Conservation (phyloP, 1,140 invertebrate species). For the Sipha flava region DNA sequence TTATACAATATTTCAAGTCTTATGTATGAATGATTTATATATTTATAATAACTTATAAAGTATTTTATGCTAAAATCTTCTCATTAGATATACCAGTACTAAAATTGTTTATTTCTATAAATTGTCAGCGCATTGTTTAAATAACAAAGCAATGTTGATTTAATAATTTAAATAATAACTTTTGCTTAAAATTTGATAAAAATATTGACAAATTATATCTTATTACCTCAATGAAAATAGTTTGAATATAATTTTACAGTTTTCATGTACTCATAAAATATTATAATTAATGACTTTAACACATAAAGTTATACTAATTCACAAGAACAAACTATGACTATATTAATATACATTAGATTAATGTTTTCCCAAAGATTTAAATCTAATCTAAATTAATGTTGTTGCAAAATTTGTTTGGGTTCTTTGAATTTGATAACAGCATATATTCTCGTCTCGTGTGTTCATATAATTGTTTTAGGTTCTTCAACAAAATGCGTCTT, state of each 20-base stretch:
- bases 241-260: neutral
- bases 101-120: too few relatives aligned
- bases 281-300: neutral
- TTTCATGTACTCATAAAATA: neutral
- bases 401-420: conserved; percentile 4
- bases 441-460: neutral
- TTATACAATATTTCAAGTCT: too few relatives aligned
- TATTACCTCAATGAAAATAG: too few relatives aligned
- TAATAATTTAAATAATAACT: too few relatives aligned
- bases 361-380: neutral
- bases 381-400: conserved; percentile 18
- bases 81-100: too few relatives aligned
- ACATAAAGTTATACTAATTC: neutral
- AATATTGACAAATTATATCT: too few relatives aligned
- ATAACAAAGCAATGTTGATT: too few relatives aligned
- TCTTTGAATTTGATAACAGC: conserved; percentile 4
- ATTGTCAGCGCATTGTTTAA: too few relatives aligned
- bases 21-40: too few relatives aligned
- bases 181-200: too few relatives aligned
- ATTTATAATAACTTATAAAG: too few relatives aligned
- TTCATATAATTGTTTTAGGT: neutral
- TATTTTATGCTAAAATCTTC: too few relatives aligned
- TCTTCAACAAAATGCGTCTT: neutral
- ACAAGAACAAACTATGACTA: neutral
- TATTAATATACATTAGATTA: neutral